A percentile compares a stretch with the other conserved stretches of the same genome.
Evolutionary conservation across 2,113 vertebrate genomes (phyloP).

Genomic region (Egretta garzetta): DNA sequence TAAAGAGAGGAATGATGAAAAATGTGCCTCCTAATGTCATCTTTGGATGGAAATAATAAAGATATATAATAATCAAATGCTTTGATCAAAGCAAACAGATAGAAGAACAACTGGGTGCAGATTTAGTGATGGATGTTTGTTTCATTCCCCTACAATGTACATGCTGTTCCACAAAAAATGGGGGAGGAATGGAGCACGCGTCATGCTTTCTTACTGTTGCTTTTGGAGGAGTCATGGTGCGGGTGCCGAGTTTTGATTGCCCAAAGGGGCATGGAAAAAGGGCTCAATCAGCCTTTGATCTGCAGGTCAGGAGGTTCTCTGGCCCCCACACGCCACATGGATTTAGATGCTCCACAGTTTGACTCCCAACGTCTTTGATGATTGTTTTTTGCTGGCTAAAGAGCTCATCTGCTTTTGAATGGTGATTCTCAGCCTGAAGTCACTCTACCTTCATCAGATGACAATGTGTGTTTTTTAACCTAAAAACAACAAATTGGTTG

Average conservation of each 20-base stretch:
- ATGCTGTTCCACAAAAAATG: neutral
- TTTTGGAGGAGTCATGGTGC: neutral
- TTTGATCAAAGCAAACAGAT: neutral
- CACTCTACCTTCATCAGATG: neutral
- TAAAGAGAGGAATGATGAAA: neutral
- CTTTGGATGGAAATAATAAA: neutral
- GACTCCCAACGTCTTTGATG: neutral
- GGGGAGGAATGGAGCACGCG: neutral
- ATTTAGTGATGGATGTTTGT: neutral
- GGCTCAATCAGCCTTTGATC: constrained; percentile 34
- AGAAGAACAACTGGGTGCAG: neutral
- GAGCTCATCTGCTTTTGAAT: constrained; percentile 26
- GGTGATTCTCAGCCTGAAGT: neutral
- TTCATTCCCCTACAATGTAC: neutral
- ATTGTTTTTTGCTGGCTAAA: neutral
- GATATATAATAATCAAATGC: accelerated
- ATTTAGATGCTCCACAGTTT: neutral
- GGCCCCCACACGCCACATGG: neutral
- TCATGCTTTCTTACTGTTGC: neutral
- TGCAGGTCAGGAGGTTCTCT: neutral
- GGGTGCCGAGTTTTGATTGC: constrained; percentile 2
- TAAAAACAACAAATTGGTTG: neutral
- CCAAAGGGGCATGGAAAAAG: neutral
- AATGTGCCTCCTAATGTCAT: neutral
- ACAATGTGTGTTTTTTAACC: neutral